Base-by-base conservation (phyloP, 2,113 vertebrate species). In the Smithornis capensis region DNA sequence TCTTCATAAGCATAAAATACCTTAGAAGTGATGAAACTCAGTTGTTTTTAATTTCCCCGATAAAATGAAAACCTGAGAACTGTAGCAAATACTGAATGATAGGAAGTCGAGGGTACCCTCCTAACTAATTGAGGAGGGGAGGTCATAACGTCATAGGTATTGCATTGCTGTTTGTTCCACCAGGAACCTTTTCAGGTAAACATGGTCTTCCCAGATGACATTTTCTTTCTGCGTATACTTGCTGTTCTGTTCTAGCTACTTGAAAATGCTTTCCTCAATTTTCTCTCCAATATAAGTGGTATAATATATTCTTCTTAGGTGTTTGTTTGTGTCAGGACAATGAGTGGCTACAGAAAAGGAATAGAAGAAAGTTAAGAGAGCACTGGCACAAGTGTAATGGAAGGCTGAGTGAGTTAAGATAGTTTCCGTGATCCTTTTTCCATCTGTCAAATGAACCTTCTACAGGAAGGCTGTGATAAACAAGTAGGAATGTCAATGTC, bases 381-480 rank as follows among this genome's bases (percentile, higher is more conserved):
- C 38, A 6, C n/a, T 96, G 67, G 37, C 40, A 19, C 49, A 74
- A 65, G 16, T 0, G 1, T 70, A 29, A 27, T 21, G 19, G 33
- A 27, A 71, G 73, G 62, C 78, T 89, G 90, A 83, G 50, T 53
- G 13, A 67, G 68, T 50, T 89, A 78, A 35, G 27, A 64, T 93
- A 90, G 38, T 89, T 97, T 96, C 92, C 52, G 4, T 81, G 60
- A 63, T 83, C 50, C 11, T 90, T 93, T 77, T 94, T 87, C 79
- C 38, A 4, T 87, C 35, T 80, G 76, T 77, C 68, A 78, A 59
- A 53, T 23, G 59, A 67, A 50, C 42, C 17, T 76, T 89, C 25
- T 83, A 14, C 37, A 44, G 71, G 59, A 83, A 68, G 15, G 22
- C 52, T 80, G 15, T 44, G 35, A 64, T 92, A 93, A 94, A 89